These are phyloP conservation scores for Pollenia labialis DNA, from an alignment of 2,888 invertebrate species.

Conservation along the genomic window DNA sequence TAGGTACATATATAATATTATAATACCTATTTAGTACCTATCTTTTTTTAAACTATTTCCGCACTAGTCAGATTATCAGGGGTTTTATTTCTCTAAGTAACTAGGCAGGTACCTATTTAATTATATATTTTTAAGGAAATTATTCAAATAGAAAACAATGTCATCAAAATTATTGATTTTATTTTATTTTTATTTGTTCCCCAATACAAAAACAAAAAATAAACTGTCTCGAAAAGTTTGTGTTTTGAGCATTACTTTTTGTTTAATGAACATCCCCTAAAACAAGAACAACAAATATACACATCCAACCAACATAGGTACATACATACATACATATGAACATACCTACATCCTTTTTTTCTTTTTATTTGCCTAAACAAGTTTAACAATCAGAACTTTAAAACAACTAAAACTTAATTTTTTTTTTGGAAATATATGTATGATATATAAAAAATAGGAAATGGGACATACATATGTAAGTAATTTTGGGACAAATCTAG, in stretches of 20 bases:
- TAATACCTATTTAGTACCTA: neutral
- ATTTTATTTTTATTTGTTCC: conserved; percentile 24
- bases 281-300: conserved; percentile 39
- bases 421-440: no score
- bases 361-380: conserved; percentile 58
- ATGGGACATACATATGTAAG: no score
- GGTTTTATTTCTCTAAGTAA: neutral
- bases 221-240: conserved; percentile 22
- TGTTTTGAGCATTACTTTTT: conserved; percentile 40
- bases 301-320: neutral
- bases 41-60: no score
- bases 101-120: no score
- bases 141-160: neutral
- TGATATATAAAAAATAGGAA: no score
- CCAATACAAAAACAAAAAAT: conserved; percentile 38
- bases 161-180: conserved; percentile 63
- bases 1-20: neutral
- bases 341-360: conserved; percentile 27
- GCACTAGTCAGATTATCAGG: no score
- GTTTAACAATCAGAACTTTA: conserved; percentile 51
- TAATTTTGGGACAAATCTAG: no score
- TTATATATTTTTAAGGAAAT: neutral
- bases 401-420: conserved; percentile 19
- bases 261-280: conserved; percentile 67
- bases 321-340: conserved; percentile 14